Evolutionary conservation across 2,888 invertebrate genomes (phyloP).

Genomic region (Amorpha juglandis): DNA sequence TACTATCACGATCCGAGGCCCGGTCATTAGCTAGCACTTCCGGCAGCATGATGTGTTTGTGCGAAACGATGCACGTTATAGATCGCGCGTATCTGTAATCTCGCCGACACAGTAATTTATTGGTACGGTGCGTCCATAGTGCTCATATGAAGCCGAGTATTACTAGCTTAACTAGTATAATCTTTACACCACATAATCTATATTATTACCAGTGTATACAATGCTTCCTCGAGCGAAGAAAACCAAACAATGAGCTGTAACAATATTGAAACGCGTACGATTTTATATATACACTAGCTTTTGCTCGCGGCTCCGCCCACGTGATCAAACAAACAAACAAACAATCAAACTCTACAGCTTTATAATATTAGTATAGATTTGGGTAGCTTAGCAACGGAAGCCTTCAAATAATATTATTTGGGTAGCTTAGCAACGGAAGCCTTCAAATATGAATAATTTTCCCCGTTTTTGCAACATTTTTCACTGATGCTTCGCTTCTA

Average conservation of each 20-base stretch:
- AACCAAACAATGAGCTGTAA: not conserved
- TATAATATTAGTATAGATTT: no score
- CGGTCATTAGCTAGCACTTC: constrained; percentile 52
- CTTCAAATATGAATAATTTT: no score
- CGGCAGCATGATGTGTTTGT: constrained; percentile 30
- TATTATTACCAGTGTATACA: not conserved
- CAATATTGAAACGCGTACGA: not conserved
- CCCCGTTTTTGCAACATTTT: no score
- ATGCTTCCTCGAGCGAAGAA: not conserved
- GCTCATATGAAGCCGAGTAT: constrained; percentile 1
- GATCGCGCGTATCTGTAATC: constrained; percentile 59
- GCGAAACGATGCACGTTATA: constrained; percentile 51
- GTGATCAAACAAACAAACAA: no score
- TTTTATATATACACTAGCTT: no score
- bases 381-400: no score
- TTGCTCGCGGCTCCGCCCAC: no score
- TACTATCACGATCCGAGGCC: constrained; percentile 40
- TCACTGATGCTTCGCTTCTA: no score
- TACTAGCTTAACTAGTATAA: constrained; percentile 1
- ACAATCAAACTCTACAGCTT: no score
- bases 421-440: no score
- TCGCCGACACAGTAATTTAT: constrained; percentile 28
- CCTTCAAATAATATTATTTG: no score
- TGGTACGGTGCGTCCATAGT: constrained; percentile 16
- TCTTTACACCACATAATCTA: constrained; percentile 12